Evolutionary conservation across 2,797 vertebrate genomes (phyloP).

Genomic region (Capromys pilorides): DNA sequence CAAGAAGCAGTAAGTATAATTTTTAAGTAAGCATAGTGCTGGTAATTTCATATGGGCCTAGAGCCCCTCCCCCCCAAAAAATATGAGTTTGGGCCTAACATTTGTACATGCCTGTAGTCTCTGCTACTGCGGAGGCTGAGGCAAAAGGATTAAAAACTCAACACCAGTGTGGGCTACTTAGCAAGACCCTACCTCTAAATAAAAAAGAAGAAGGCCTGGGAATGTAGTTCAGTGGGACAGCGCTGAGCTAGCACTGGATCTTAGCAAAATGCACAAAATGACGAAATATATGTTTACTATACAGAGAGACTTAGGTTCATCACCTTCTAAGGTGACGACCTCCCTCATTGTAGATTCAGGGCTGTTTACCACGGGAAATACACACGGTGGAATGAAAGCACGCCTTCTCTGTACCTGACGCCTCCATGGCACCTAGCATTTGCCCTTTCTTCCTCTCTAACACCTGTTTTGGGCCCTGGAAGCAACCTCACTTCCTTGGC

Average conservation of each 20-base stretch:
- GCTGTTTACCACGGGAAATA: not conserved
- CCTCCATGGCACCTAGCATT: not conserved
- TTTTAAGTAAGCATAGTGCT: not conserved
- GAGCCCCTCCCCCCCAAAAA: not conserved
- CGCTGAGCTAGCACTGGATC: not conserved
- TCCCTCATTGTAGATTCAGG: not conserved
- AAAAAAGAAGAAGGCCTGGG: not conserved
- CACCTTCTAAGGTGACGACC: not conserved
- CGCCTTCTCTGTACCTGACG: not conserved
- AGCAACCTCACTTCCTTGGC: not conserved
- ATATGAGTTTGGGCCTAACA: not conserved
- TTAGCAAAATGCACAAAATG: not conserved
- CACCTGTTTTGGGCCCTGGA: not conserved
- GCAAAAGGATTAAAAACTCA: not conserved
- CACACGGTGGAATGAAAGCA: not conserved
- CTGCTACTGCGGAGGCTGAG: not conserved
- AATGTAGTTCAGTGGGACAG: not conserved
- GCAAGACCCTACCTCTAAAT: not conserved
- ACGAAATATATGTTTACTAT: not conserved
- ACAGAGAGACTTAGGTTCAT: not conserved
- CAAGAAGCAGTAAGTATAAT: constrained; percentile 8
- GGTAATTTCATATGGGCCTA: not conserved
- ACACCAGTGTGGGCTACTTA: not conserved
- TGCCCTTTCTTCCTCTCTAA: constrained; percentile 13
- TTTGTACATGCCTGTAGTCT: not conserved